Evolutionary conservation across 2,113 vertebrate species (phyloP), one percentile per base, ranked within the genome.

Genomic region (Phalacrocorax carbo): DNA sequence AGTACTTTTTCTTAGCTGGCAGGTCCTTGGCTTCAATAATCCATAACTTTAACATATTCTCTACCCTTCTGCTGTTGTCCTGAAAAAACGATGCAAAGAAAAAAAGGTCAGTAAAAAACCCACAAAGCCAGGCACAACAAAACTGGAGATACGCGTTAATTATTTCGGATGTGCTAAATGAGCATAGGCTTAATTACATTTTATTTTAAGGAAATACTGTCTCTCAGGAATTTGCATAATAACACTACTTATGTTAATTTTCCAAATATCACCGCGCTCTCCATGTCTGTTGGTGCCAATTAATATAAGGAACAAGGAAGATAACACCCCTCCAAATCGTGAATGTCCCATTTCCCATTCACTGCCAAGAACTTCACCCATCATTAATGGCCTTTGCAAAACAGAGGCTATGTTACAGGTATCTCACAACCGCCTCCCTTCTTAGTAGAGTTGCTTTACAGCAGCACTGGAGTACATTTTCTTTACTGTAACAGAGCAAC

Each of bases 21-120:
- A 99, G 98, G 96, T 99, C 99, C 98, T 99, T 99, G 82, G 99
- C 99, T 97, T 99, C 99, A 44, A 99, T 99, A 97, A 99, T 98
- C 99, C 99, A 99, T 71, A 99, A 97, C 96, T 99, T 98, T 62
- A 99, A 98, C 97, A 99, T 97, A 96, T 99, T 99, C 97, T 99
- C 99, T 69, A 99, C 99, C 38, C 99, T 98, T 23, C 99, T 98
- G 92, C 99, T 99, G 97, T 99, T 99, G 98, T 99, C 99, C 99
- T 99, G 96, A 49, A 72, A 49, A 62, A 82, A 54, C 51, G 30
- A 66, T 17, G 82, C 51, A 69, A 78, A 88, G 26, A 34, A 88
- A 73, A 84, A 92, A 94, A 86, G 72, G 88, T 98, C 87, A 97
- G 38, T 14, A 22, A 30, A 40, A 76, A 71, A 73, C 1, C 15